Base-by-base conservation (phyloP, 2,888 invertebrate genomes). In the Fissipunctia ypsillon region DNA sequence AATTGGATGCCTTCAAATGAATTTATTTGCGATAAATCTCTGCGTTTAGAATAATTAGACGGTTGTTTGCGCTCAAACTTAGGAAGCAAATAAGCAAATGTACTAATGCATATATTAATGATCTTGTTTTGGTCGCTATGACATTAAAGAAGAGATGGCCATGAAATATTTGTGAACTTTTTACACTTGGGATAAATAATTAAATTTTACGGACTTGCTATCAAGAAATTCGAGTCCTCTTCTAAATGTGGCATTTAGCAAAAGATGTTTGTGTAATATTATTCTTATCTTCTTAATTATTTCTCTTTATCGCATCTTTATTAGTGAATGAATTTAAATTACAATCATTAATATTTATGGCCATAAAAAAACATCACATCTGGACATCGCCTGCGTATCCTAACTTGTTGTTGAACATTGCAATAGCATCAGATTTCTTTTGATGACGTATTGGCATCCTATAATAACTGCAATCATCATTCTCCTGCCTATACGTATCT, bases 11-110 rank as follows among this genome's bases (percentile, higher is more conserved):
- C 73, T 76, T 80, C 67, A 70, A 66, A 60, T 76, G 60, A 73
- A 80, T 80, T 77, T 79, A 80, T 84, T 88, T 73, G 76, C 70
- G 59, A 69, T 83, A 59, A 79, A 72, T 76, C 52, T 69, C 50
- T 45, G 65, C 45, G 7, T 48, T 69, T 61, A 52, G 48, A 76
- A 69, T 57, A 35, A 54, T 70, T 67, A 50, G 57, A 68, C 61
- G 31, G 25, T 61, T 61, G 41, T 72, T 54, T 83, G 64, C 61
- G 56, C 10, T 59, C 14, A 57, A 65, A 35, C 57, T 84, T 63
- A 67, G 54, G 69, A 64, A 71, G 59, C 22, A 73, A 59, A 25
- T 50, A 61, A 60, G 59, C n/a, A 83, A 59, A 54, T 28, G 31
- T 76, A 56, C 14, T 38, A 43, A 16, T 63, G 52, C 25, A 57